Conservation (phyloP, 2,888 invertebrate genomes). For the Amphimallon solstitiale region DNA sequence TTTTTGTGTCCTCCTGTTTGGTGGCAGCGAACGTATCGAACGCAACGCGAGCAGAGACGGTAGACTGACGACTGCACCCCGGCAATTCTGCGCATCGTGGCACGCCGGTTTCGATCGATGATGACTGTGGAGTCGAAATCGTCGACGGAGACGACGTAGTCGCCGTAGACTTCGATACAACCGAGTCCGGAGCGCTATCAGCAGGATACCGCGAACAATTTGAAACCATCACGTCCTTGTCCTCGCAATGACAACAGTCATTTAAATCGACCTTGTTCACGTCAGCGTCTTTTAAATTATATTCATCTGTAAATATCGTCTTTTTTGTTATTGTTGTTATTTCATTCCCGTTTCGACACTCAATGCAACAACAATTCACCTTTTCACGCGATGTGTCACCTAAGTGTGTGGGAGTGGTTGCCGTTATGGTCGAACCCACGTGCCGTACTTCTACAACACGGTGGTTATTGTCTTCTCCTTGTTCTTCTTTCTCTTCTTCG, state of each 20-base stretch:
- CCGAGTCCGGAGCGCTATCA: constrained; percentile 29
- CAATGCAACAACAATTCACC: constrained; percentile 23
- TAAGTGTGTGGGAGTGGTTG: constrained; percentile 29
- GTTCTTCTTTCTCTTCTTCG: too few relatives aligned
- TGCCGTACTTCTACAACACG: constrained; percentile 13
- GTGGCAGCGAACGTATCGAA: constrained; percentile 39
- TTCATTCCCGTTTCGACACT: constrained; percentile 23
- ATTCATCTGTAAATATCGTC: background rate
- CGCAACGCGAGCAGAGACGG: constrained; percentile 55
- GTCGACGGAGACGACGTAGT: constrained; percentile 52
- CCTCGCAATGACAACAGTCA: constrained; percentile 15
- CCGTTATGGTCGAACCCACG: constrained; percentile 29
- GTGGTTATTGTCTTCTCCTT: constrained; percentile 44
- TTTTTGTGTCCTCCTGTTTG: constrained; percentile 41
- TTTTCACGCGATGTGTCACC: constrained; percentile 33
- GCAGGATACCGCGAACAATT: background rate
- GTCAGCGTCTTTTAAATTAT: constrained; percentile 18
- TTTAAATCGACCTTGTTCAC: constrained; percentile 29
- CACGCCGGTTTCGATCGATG: constrained; percentile 58
- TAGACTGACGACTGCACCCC: constrained; percentile 59
- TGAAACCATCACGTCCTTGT: background rate
- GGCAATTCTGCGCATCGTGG: constrained; percentile 56
- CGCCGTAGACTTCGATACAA: constrained; percentile 46
- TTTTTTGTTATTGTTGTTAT: background rate
- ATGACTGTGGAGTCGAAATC: constrained; percentile 44